Evolutionary conservation across 2,113 vertebrate genomes (phyloP), one percentile per base, ranked within the genome.

Genomic region (Gorsachius goisagi): DNA sequence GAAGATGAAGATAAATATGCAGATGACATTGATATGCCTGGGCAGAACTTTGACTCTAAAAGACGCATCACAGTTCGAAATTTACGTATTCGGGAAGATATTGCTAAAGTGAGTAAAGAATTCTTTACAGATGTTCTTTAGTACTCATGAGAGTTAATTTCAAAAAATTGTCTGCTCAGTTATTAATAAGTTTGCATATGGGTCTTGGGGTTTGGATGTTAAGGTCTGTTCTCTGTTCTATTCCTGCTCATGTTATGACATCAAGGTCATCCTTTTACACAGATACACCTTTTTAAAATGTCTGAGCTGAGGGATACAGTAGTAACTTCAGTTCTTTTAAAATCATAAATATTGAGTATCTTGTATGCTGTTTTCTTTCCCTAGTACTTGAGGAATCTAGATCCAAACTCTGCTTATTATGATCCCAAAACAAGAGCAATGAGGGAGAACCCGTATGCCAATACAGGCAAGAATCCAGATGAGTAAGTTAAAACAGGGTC

Each of bases 1-100:
- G 99, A 99, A 67, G 99, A 99, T 97, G 99, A 99, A 97, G 99
- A 99, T 92, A 99, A 99, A 96, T 99, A 99, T 2, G 99, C 99
- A 37, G 99, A 99, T 97, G 99, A 99, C 88, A 99, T 99, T 32
- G 99, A 99, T 94, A 99, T 99, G 99, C 99, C 99, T 3, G 99
- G 99, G 67, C 99, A 99, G 97, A 99, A 99, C 98, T 99, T 99
- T 95, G 99, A 99, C 97, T 99, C 99, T 5, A 99, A 99, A 94
- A 98, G 99, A 96, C 98, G 99, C 50, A 99, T 99, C 96, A 99
- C 99, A 24, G 99, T 99, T 86, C 98, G 99, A 71, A 99, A 99
- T 94, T 94, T 99, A 60, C 98, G 99, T 83, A 99, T 99, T 95
- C 98, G 99, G 94, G 99, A 99, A 96, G 99, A 99, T 97, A 99